Conservation (phyloP, 1,140 invertebrate genomes). For the Diachasmimorpha longicaudata region DNA sequence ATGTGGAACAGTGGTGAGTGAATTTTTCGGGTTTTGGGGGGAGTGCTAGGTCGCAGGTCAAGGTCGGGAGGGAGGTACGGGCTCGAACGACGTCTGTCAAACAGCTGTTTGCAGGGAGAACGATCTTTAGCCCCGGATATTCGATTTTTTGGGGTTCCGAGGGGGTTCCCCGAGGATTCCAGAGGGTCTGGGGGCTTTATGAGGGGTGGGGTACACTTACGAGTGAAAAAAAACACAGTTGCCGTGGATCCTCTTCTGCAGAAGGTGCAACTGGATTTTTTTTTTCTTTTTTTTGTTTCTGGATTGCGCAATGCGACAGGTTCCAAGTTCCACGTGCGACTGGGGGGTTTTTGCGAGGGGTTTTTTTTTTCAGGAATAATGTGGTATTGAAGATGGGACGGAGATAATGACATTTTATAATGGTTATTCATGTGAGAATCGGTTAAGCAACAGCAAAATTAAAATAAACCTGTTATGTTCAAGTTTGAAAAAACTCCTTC, state of each 20-base stretch:
- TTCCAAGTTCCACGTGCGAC: background rate
- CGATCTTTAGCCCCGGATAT: background rate
- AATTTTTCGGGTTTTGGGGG: background rate
- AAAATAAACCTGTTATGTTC: too few species aligned
- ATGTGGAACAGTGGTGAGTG: constrained; percentile 6
- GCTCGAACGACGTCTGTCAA: constrained; percentile 51
- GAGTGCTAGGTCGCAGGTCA: constrained; percentile 54
- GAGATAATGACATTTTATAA: background rate
- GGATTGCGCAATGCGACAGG: background rate
- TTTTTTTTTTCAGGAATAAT: background rate
- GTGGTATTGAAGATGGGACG: background rate
- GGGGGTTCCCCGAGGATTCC: background rate
- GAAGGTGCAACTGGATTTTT: background rate
- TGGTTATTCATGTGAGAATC: too few species aligned
- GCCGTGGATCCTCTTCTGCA: background rate
- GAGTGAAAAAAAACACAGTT: too few species aligned
- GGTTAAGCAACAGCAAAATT: too few species aligned
- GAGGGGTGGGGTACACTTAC: too few species aligned
- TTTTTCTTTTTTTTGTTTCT: background rate
- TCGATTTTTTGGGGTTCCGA: background rate
- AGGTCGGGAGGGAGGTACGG: constrained; percentile 49
- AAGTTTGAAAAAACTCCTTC: too few species aligned
- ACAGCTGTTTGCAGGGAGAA: constrained; percentile 57
- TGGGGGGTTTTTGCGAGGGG: background rate
- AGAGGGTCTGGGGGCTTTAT: too few species aligned